A percentile compares a stretch with the other conserved stretches of the same genome.
phyloP scores from a whole-genome alignment of 2,888 invertebrate species.

The Mimas tiliae region DNA sequence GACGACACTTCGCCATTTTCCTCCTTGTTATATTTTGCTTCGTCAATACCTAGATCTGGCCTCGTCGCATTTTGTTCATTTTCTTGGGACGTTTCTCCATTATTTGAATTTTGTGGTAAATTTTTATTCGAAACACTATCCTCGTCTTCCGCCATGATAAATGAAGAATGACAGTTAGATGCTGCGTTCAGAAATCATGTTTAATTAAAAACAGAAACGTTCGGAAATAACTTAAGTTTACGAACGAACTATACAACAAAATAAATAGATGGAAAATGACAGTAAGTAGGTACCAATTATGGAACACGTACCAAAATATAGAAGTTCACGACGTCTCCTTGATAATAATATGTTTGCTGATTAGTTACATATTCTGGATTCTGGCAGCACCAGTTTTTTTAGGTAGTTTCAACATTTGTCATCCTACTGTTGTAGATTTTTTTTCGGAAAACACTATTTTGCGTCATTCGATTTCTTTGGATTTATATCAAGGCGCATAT shows the following conservation, averaged over 20 bases:
- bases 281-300: too few species aligned
- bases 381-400: too few species aligned
- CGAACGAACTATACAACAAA: constrained; percentile 3
- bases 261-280: too few species aligned
- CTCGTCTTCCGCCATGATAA: constrained; percentile 84
- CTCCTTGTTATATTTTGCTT: constrained; percentile 74
- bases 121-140: constrained; percentile 81
- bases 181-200: constrained; percentile 52
- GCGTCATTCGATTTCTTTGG: too few species aligned
- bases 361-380: too few species aligned
- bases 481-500: too few species aligned
- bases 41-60: constrained; percentile 81
- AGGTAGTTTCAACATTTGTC: too few species aligned
- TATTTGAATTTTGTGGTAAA: constrained; percentile 76
- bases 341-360: too few species aligned
- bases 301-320: too few species aligned
- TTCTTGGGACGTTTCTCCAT: constrained; percentile 64
- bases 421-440: too few species aligned
- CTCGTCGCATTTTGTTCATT: constrained; percentile 70
- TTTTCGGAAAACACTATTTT: too few species aligned
- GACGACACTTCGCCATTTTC: constrained; percentile 70
- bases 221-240: constrained; percentile 39
- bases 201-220: constrained; percentile 32
- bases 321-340: too few species aligned
- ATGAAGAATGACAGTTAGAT: constrained; percentile 71